Conservation (phyloP, 2,113 vertebrate species). For the Protomyctophum bolini region DNA sequence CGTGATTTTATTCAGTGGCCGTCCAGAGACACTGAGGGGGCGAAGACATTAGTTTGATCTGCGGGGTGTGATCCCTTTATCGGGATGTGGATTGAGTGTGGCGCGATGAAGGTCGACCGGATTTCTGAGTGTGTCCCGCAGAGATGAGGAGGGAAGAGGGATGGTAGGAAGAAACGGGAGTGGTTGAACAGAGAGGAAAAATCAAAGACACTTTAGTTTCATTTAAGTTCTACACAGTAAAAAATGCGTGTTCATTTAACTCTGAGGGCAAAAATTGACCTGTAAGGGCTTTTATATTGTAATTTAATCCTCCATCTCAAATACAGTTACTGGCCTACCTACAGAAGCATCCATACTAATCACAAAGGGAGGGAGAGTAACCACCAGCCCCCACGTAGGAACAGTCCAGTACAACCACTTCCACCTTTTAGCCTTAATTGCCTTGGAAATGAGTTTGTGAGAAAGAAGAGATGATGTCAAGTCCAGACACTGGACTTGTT, state of each 20-base stretch:
- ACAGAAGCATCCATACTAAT: too few species aligned
- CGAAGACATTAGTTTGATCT: slow-evolving; percentile 74
- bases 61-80: slow-evolving; percentile 69
- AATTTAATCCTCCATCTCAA: not conserved
- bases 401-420: too few species aligned
- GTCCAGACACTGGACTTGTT: too few species aligned
- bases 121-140: slow-evolving; percentile 20
- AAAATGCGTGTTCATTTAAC: too few species aligned
- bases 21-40: slow-evolving; percentile 57
- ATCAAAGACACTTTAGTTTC: not conserved
- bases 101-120: slow-evolving; percentile 70
- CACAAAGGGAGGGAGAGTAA: too few species aligned
- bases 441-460: too few species aligned
- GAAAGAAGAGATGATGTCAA: too few species aligned
- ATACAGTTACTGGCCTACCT: too few species aligned
- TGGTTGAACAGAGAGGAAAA: not conserved
- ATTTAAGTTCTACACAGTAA: not conserved
- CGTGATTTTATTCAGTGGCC: slow-evolving; percentile 66
- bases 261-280: too few species aligned
- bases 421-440: too few species aligned
- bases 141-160: slow-evolving; percentile 1
- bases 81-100: slow-evolving; percentile 63
- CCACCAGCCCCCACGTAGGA: too few species aligned
- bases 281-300: not conserved
- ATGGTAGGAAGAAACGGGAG: not conserved